Percentiles rank a stretch among this genome's conserved stretches.
These are phyloP conservation scores for Leucopsar rothschildi DNA, from an alignment of 2,113 vertebrate genomes.

Conservation along the genomic window DNA sequence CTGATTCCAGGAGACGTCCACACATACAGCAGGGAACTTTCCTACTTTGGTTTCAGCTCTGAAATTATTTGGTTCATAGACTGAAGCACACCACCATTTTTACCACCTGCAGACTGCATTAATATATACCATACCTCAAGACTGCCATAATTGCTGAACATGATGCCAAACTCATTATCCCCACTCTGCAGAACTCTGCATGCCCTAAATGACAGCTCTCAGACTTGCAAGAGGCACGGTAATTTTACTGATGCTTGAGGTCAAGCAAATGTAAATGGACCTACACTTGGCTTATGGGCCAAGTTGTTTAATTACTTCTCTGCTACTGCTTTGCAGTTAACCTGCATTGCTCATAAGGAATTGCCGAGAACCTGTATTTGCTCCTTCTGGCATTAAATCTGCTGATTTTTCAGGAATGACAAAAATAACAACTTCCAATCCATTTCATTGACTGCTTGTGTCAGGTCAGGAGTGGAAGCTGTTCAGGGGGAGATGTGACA, in stretches of 20 bases:
- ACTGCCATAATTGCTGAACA: background rate
- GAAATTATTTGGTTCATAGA: background rate
- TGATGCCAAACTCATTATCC: background rate
- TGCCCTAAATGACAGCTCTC: background rate
- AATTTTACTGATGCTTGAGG: background rate
- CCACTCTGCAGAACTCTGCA: background rate
- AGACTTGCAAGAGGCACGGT: background rate
- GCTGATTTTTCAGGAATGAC: background rate
- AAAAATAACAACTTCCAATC: background rate
- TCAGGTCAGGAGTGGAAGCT: fast-evolving
- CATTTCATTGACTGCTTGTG: background rate
- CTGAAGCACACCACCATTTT: background rate
- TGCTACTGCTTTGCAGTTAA: background rate
- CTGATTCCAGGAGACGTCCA: background rate
- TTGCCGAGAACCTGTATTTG: background rate
- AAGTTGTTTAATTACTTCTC: background rate
- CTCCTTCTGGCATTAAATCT: background rate
- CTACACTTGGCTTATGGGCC: background rate
- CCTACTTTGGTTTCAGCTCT: background rate
- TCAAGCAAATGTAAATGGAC: background rate
- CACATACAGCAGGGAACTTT: background rate
- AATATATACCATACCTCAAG: background rate
- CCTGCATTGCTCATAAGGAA: background rate
- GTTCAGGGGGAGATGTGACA: background rate
- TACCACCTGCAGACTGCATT: background rate